Conservation (phyloP, 2,113 vertebrate genomes). For the Dascyllus trimaculatus region DNA sequence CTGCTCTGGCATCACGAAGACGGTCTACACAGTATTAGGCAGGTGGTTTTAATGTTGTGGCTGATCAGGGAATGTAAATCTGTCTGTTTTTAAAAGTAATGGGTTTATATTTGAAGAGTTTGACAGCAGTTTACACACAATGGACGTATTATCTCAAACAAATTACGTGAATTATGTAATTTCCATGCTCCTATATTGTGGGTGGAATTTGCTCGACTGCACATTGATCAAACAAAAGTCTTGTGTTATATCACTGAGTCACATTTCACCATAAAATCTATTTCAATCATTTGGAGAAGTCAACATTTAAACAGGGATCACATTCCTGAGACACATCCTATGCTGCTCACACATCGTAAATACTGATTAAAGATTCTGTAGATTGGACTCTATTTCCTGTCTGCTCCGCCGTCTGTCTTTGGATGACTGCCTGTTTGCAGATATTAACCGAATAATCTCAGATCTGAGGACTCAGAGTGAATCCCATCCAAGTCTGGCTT, state of each 20-base stretch:
- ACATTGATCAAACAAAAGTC: background rate
- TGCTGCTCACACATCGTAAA: background rate
- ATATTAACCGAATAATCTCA: slow-evolving; percentile 39
- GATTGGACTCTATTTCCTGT: slow-evolving; percentile 29
- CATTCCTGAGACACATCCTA: background rate
- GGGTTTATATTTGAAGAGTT: too few species aligned
- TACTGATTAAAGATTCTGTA: slow-evolving; percentile 15
- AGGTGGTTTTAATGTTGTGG: too few species aligned
- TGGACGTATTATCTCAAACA: too few species aligned
- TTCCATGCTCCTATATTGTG: background rate
- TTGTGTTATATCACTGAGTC: background rate
- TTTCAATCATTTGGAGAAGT: background rate
- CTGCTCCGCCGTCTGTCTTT: background rate
- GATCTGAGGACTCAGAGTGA: slow-evolving; percentile 10
- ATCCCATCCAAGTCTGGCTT: slow-evolving; percentile 34
- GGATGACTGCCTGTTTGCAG: slow-evolving; percentile 33
- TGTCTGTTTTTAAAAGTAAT: too few species aligned
- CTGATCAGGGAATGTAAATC: too few species aligned
- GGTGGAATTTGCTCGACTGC: background rate
- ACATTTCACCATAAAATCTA: background rate
- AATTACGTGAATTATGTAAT: background rate
- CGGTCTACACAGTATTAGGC: too few species aligned
- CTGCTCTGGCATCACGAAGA: too few species aligned
- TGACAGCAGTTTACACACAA: too few species aligned
- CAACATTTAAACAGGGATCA: background rate